phyloP scores from a whole-genome alignment of 2,888 invertebrate species.

The Zygogramma bicolorata region DNA sequence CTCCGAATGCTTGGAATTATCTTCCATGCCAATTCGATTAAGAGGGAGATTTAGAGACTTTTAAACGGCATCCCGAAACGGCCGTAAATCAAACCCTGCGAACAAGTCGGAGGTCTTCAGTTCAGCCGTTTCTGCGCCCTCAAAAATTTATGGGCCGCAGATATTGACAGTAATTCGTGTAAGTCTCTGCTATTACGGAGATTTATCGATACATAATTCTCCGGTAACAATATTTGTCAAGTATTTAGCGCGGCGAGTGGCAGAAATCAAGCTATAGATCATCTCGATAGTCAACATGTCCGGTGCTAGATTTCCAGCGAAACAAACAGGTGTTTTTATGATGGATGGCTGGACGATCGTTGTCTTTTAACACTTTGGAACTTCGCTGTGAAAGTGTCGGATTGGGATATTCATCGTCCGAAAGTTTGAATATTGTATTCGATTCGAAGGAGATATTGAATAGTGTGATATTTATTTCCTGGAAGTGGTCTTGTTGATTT shows the following conservation, averaged over 20 bases:
- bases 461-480: background rate
- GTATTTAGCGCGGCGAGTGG: slow-evolving; percentile 62
- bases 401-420: background rate
- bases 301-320: slow-evolving; percentile 59
- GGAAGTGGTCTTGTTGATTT: background rate
- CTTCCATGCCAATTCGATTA: slow-evolving; percentile 22
- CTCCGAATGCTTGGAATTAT: background rate
- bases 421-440: background rate
- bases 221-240: slow-evolving; percentile 65
- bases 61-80: slow-evolving; percentile 48
- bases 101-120: slow-evolving; percentile 41
- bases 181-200: slow-evolving; percentile 62
- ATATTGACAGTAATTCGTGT: slow-evolving; percentile 65
- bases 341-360: slow-evolving; percentile 58
- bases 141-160: slow-evolving; percentile 62
- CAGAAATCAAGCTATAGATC: slow-evolving; percentile 65
- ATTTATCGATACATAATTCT: slow-evolving; percentile 67
- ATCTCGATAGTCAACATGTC: slow-evolving; percentile 65
- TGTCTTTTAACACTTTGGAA: slow-evolving; percentile 6
- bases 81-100: slow-evolving; percentile 53
- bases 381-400: background rate
- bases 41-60: slow-evolving; percentile 48
- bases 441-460: background rate
- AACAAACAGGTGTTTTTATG: slow-evolving; percentile 64
- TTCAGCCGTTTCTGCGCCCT: slow-evolving; percentile 45